Conservation (phyloP, 1,140 invertebrate species). For the Globodera rostochiensis region DNA sequence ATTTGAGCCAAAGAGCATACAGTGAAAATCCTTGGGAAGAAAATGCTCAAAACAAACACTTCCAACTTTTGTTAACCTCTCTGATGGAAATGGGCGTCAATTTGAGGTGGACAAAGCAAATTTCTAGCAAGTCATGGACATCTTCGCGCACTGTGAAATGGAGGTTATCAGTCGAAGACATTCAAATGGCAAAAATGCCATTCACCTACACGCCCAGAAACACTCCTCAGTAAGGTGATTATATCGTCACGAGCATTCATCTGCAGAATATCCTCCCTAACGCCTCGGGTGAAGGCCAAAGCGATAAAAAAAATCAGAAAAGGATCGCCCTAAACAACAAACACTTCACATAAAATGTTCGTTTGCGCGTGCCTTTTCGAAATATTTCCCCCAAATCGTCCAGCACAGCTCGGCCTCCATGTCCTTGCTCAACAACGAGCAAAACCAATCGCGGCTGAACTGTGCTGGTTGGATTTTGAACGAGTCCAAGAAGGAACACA, state of each 20-base stretch:
- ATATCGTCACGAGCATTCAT: slow-evolving; percentile 46
- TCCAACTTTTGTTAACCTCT: slow-evolving; percentile 65
- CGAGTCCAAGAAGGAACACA: slow-evolving; percentile 84
- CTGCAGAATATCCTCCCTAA: slow-evolving; percentile 70
- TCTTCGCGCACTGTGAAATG: slow-evolving; percentile 72
- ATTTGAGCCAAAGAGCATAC: slow-evolving; percentile 68
- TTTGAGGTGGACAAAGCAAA: slow-evolving; percentile 85
- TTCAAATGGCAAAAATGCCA: neutral
- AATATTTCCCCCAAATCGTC: slow-evolving; percentile 95
- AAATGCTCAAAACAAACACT: slow-evolving; percentile 7
- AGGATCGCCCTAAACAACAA: slow-evolving; percentile 75
- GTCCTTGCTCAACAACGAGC: slow-evolving; percentile 82
- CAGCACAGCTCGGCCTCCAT: slow-evolving; percentile 83
- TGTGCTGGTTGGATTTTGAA: slow-evolving; percentile 87
- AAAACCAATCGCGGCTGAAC: slow-evolving; percentile 87
- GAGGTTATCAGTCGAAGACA: neutral
- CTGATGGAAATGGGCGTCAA: slow-evolving; percentile 85
- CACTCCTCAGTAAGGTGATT: slow-evolving; percentile 36
- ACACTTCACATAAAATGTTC: neutral
- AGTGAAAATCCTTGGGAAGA: slow-evolving; percentile 68
- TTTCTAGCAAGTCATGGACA: slow-evolving; percentile 91
- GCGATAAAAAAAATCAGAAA: slow-evolving; percentile 94
- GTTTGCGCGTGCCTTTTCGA: slow-evolving; percentile 75
- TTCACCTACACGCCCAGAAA: slow-evolving; percentile 46
- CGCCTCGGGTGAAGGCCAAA: slow-evolving; percentile 92